Percentiles rank a stretch among this genome's conserved stretches.
These are phyloP conservation scores for Phocoena sinus DNA, from an alignment of 2,113 vertebrate species.

Conservation along the genomic window DNA sequence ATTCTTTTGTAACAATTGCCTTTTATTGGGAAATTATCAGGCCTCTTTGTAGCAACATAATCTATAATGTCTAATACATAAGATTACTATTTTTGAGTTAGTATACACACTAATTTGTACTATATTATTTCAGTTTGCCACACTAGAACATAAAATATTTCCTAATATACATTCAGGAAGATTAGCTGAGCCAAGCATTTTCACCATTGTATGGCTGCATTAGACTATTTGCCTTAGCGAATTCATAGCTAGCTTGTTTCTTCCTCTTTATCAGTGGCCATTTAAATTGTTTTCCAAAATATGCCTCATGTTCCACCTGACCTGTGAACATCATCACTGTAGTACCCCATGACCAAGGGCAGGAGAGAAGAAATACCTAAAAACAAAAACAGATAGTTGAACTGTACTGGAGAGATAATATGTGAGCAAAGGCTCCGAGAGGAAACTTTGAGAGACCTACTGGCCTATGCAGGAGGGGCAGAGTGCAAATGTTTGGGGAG, in stretches of 20 bases:
- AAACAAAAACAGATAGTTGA: constrained; percentile 1
- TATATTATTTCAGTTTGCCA: not conserved
- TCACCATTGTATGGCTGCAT: not conserved
- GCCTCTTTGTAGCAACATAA: not conserved
- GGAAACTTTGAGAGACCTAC: constrained; percentile 30
- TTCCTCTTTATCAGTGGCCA: not conserved
- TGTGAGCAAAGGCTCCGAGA: constrained; percentile 28
- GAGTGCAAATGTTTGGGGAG: constrained; percentile 45
- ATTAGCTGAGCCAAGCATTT: not conserved
- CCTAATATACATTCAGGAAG: not conserved
- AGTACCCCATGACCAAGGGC: not conserved
- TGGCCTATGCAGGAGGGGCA: constrained; percentile 31
- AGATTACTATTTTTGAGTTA: constrained; percentile 22
- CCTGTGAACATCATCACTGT: not conserved
- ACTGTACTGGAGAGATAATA: not conserved
- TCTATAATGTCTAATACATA: not conserved
- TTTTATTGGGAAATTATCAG: constrained; percentile 28
- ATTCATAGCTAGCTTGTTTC: not conserved
- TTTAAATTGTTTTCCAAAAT: constrained; percentile 34
- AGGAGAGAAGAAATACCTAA: not conserved
- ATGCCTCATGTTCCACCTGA: not conserved
- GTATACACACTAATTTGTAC: not conserved
- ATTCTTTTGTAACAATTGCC: not conserved
- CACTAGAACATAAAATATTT: not conserved
- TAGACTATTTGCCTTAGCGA: not conserved